phyloP scores from a whole-genome alignment of 2,113 vertebrate genomes.

The Cyrtonyx montezumae region DNA sequence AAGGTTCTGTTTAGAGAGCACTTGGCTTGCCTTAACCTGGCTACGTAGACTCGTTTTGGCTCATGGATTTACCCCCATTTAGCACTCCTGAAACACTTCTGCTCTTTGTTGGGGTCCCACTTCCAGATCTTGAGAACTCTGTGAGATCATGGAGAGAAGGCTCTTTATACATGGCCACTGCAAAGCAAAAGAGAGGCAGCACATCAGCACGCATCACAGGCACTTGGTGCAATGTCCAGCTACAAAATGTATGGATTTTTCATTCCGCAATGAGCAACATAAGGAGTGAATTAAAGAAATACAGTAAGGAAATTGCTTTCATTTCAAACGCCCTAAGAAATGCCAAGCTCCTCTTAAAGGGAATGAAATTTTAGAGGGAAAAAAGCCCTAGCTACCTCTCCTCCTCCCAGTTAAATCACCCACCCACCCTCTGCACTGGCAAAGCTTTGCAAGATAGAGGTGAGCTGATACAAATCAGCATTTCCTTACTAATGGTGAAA shows the following conservation, averaged over 20 bases:
- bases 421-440: not conserved
- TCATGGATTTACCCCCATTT: constrained; percentile 97
- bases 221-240: not conserved
- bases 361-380: not conserved
- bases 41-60: constrained; percentile 98
- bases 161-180: constrained; percentile 99
- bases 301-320: not conserved
- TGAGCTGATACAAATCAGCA: not conserved
- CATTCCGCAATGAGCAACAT: fast-evolving
- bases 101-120: constrained; percentile 98
- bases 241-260: fast-evolving
- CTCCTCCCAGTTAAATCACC: not conserved
- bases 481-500: not conserved
- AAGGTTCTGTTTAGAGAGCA: constrained; percentile 87
- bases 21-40: constrained; percentile 82
- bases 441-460: not conserved
- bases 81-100: constrained; percentile 96
- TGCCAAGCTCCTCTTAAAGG: not conserved
- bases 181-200: constrained; percentile 66
- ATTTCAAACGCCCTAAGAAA: not conserved
- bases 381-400: not conserved
- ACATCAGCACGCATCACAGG: fast-evolving
- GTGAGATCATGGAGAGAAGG: constrained; percentile 98
- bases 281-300: not conserved
- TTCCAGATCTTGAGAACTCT: constrained; percentile 97